Evolutionary conservation across 2,113 vertebrate species (phyloP).

Genomic region (Pycnonotus jocosus): DNA sequence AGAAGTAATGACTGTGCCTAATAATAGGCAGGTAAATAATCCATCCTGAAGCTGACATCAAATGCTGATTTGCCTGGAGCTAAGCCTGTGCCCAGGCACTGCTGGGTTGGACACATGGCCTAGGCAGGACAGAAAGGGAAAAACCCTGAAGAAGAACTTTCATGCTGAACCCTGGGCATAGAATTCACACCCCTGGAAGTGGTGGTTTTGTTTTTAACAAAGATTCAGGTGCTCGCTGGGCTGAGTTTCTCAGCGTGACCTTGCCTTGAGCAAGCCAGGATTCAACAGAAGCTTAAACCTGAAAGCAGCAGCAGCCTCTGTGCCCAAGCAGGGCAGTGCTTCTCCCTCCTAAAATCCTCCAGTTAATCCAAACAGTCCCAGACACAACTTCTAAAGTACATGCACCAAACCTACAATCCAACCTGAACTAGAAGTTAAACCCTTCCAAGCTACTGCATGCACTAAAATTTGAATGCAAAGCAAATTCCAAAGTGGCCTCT

Average conservation of each 20-base stretch:
- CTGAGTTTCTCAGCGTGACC: background rate
- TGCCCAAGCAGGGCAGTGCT: background rate
- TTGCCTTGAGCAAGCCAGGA: background rate
- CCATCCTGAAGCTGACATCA: background rate
- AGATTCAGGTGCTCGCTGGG: background rate
- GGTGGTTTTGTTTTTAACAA: background rate
- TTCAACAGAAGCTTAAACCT: background rate
- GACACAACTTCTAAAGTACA: background rate
- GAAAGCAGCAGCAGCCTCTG: background rate
- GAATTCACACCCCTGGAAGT: background rate
- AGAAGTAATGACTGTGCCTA: background rate
- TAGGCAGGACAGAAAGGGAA: background rate
- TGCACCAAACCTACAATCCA: background rate
- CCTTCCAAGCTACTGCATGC: background rate
- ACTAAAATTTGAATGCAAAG: background rate
- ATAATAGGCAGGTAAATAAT: background rate
- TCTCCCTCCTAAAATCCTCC: background rate
- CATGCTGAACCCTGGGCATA: background rate
- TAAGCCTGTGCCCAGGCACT: background rate
- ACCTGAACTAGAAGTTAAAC: background rate
- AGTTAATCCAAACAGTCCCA: background rate
- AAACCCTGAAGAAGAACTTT: background rate
- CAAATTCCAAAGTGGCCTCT: background rate
- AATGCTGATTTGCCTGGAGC: background rate
- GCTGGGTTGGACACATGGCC: background rate